These are phyloP conservation scores for Epicauta chinensis DNA, from an alignment of 1,140 invertebrate genomes.

Conservation along the genomic window DNA sequence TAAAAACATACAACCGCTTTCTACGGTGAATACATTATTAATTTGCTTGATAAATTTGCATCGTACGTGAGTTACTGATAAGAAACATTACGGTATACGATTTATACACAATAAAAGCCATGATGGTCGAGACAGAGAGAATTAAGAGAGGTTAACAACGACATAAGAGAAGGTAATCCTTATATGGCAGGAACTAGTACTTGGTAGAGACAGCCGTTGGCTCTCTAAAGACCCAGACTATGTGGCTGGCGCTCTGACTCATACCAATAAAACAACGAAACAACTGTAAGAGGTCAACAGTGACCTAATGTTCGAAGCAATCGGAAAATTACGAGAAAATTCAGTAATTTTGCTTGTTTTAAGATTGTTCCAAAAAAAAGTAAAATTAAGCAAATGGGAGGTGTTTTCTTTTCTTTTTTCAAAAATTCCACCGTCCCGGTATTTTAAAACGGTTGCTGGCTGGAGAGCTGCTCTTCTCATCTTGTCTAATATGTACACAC, in stretches of 20 bases:
- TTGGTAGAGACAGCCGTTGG: conserved; percentile 9
- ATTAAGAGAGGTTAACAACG: conserved; percentile 7
- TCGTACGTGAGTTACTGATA: conserved; percentile 14
- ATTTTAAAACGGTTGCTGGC: too few relatives aligned
- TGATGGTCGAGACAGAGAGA: conserved; percentile 1
- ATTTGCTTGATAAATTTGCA: conserved; percentile 16
- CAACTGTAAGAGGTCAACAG: conserved; percentile 7
- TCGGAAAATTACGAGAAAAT: too few relatives aligned
- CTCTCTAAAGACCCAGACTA: conserved; percentile 18
- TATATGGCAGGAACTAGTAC: conserved; percentile 20
- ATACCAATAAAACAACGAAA: conserved; percentile 2
- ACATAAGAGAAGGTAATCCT: conserved; percentile 5
- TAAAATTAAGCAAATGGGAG: too few relatives aligned
- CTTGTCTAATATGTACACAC: too few relatives aligned
- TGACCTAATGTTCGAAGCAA: conserved; percentile 1
- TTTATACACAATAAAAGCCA: background rate
- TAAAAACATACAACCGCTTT: too few relatives aligned
- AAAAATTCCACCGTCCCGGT: too few relatives aligned
- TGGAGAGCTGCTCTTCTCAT: too few relatives aligned
- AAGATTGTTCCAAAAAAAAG: too few relatives aligned
- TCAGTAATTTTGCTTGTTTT: too few relatives aligned
- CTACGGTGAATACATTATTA: conserved; percentile 8
- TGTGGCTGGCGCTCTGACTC: conserved; percentile 15
- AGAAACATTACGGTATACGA: conserved; percentile 9
- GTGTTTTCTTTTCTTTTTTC: too few relatives aligned